phyloP scores from a whole-genome alignment of 2,113 vertebrate genomes.

The Pagrus major region DNA sequence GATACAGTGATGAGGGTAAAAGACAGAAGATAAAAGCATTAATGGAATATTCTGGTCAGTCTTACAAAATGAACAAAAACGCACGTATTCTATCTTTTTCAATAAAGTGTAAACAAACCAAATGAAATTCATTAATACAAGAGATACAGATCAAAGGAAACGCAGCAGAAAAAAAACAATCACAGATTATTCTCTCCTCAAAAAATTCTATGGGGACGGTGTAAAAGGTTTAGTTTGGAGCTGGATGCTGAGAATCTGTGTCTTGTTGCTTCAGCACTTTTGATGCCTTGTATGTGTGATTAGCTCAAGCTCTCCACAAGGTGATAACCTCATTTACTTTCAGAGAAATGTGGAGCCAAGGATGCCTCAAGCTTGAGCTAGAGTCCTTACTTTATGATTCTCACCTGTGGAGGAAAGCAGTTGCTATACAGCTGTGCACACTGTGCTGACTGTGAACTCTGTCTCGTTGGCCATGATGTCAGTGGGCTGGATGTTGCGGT shows the following conservation, averaged over 20 bases:
- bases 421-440: conserved; percentile 98
- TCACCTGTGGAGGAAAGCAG: conserved; percentile 81
- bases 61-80: neutral
- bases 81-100: conserved; percentile 8
- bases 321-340: conserved; percentile 21
- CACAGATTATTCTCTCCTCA: conserved; percentile 37
- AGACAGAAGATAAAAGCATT: conserved; percentile 32
- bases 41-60: conserved; percentile 21
- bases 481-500: conserved; percentile 96
- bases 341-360: conserved; percentile 11
- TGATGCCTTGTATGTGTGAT: conserved; percentile 30
- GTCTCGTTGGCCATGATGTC: conserved; percentile 94
- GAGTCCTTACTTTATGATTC: neutral
- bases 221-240: conserved; percentile 47
- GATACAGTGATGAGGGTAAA: conserved; percentile 13
- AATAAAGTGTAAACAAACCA: conserved; percentile 23
- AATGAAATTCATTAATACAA: conserved; percentile 31
- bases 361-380: neutral
- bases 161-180: conserved; percentile 48
- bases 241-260: conserved; percentile 50
- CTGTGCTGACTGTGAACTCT: conserved; percentile 99
- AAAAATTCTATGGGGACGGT: conserved; percentile 30
- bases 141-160: conserved; percentile 47
- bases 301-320: conserved; percentile 18
- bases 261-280: conserved; percentile 69